phyloP scores from a whole-genome alignment of 2,797 vertebrate species.

The Hozukius guyotensis region DNA sequence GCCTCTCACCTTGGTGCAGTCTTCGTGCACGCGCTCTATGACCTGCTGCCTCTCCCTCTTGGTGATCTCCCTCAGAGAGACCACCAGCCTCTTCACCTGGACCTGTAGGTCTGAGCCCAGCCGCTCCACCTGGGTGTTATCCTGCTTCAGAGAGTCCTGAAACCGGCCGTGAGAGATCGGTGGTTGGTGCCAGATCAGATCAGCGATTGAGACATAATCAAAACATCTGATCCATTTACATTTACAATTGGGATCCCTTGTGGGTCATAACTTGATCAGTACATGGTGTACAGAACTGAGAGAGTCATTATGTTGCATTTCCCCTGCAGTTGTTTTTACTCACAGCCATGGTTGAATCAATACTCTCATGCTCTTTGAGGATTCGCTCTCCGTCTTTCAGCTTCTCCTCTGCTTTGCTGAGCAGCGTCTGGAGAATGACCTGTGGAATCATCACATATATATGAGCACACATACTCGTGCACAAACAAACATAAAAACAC shows the following conservation, averaged over 20 bases:
- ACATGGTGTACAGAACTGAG: neutral
- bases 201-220: neutral
- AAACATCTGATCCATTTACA: neutral
- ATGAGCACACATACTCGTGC: neutral
- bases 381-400: slow-evolving; percentile 67
- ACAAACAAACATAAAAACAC: too few relatives aligned
- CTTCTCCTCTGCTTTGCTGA: slow-evolving; percentile 77
- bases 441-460: slow-evolving; percentile 35
- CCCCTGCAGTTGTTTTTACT: slow-evolving; percentile 40
- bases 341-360: slow-evolving; percentile 65
- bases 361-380: slow-evolving; percentile 72
- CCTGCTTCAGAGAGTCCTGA: slow-evolving; percentile 70
- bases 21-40: slow-evolving; percentile 58
- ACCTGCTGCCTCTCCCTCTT: slow-evolving; percentile 72
- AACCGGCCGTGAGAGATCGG: neutral
- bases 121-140: slow-evolving; percentile 68
- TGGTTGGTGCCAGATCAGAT: neutral
- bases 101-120: slow-evolving; percentile 70
- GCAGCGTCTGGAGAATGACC: slow-evolving; percentile 74
- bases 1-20: slow-evolving; percentile 63
- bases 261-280: neutral
- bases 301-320: neutral
- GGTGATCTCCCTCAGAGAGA: slow-evolving; percentile 69
- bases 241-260: neutral
- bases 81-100: slow-evolving; percentile 74